Evolutionary conservation across 2,888 invertebrate species (phyloP).

Genomic region (Rhaphigaster nebulosa): DNA sequence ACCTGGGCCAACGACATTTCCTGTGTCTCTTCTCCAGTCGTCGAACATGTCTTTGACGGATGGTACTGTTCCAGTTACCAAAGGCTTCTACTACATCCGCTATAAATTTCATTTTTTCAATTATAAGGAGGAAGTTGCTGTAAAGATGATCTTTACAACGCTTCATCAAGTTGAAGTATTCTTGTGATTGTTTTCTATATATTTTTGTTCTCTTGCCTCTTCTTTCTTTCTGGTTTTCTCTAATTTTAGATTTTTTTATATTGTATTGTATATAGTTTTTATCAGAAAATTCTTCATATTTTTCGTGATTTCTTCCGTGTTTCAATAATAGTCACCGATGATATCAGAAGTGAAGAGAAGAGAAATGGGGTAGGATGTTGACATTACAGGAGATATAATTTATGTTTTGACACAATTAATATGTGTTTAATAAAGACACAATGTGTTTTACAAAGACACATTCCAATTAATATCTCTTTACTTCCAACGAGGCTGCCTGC

Average conservation of each 20-base stretch:
- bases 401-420: too few relatives aligned
- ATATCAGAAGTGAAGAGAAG: too few relatives aligned
- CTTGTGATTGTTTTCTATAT: neutral
- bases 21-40: neutral
- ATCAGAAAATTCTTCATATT: too few relatives aligned
- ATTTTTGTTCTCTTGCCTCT: neutral
- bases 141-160: neutral
- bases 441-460: too few relatives aligned
- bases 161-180: neutral
- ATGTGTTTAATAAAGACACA: too few relatives aligned
- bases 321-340: too few relatives aligned
- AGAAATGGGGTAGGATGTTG: too few relatives aligned
- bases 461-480: too few relatives aligned
- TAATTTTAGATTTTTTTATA: neutral
- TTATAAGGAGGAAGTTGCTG: neutral
- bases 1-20: slow-evolving; percentile 47
- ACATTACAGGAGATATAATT: too few relatives aligned
- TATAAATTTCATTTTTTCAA: slow-evolving; percentile 23
- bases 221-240: neutral
- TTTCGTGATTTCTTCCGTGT: too few relatives aligned
- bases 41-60: neutral
- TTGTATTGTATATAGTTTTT: too few relatives aligned
- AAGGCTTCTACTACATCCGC: neutral
- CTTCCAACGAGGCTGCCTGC: too few relatives aligned
- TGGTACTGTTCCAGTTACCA: neutral